Evolutionary conservation across 2,113 vertebrate genomes (phyloP).

Genomic region (Bagarius yarrelli): DNA sequence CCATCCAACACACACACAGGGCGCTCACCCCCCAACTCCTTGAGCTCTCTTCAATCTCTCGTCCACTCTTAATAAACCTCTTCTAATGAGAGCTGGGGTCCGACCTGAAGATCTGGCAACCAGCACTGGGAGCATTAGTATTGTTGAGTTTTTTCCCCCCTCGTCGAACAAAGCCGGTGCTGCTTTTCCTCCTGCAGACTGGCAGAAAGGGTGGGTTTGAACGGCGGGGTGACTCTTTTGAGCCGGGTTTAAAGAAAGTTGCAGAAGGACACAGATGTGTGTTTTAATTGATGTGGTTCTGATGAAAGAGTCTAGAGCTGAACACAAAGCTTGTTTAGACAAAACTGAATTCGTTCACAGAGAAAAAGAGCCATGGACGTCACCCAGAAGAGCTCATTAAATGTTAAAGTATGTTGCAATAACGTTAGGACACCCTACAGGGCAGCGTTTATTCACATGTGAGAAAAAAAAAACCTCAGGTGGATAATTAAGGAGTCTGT

Average conservation of each 20-base stretch:
- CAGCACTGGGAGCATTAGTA: slow-evolving; percentile 36
- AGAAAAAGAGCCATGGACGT: not conserved
- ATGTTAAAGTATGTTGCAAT: not conserved
- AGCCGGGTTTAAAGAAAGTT: slow-evolving; percentile 11
- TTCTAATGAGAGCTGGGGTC: slow-evolving; percentile 50
- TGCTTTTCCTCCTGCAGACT: slow-evolving; percentile 32
- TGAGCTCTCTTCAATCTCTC: slow-evolving; percentile 27
- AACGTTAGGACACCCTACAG: no score
- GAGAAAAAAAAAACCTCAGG: not conserved
- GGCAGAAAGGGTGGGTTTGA: slow-evolving; percentile 20
- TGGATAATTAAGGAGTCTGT: not conserved
- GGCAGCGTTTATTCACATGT: no score
- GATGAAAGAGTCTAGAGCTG: not conserved
- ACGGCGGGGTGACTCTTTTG: slow-evolving; percentile 12
- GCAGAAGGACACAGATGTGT: slow-evolving; percentile 11
- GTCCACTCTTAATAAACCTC: slow-evolving; percentile 52
- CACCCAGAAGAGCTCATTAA: not conserved
- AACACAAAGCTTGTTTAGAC: not conserved
- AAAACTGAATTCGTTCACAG: not conserved
- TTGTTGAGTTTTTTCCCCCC: slow-evolving; percentile 30
- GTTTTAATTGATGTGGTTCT: slow-evolving; percentile 23
- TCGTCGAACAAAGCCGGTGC: slow-evolving; percentile 42
- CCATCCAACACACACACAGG: slow-evolving; percentile 50
- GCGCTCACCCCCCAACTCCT: slow-evolving; percentile 20
- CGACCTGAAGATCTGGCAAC: slow-evolving; percentile 42